Percentiles rank a stretch among this genome's conserved stretches.
These are phyloP conservation scores for Falco punctatus DNA, from an alignment of 2,113 vertebrate species.

Conservation along the genomic window DNA sequence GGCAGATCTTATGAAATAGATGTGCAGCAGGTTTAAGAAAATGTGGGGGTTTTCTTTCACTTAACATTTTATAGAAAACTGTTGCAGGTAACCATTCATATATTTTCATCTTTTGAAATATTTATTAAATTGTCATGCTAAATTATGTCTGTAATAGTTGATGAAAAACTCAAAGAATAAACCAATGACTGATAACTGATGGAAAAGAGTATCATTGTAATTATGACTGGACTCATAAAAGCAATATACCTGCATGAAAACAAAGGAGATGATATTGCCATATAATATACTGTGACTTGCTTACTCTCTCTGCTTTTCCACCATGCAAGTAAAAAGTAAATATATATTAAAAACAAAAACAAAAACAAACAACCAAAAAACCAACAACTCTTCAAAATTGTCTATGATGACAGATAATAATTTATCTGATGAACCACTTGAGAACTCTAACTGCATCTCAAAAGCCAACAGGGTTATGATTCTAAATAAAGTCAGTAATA, in stretches of 20 bases:
- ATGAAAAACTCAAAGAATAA: background rate
- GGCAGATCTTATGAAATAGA: background rate
- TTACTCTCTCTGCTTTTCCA: background rate
- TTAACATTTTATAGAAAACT: background rate
- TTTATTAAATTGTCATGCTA: background rate
- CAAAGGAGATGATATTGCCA: background rate
- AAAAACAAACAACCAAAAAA: too few species aligned
- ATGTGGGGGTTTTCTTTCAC: background rate
- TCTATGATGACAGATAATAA: background rate
- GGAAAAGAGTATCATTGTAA: background rate
- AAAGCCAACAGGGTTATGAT: background rate
- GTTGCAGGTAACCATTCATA: background rate
- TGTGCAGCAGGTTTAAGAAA: background rate
- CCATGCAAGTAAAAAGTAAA: background rate
- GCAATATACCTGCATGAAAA: background rate
- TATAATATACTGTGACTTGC: background rate
- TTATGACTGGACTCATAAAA: background rate
- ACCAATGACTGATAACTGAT: background rate
- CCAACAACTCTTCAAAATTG: background rate
- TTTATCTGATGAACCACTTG: constrained; percentile 6
- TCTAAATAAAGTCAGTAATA: constrained; percentile 15
- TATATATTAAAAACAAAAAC: too few species aligned
- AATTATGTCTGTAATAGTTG: background rate
- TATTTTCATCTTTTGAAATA: background rate
- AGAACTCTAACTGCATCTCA: background rate